These are phyloP conservation scores for Lepidurus arcticus DNA, from an alignment of 1,140 invertebrate genomes.

Conservation along the genomic window DNA sequence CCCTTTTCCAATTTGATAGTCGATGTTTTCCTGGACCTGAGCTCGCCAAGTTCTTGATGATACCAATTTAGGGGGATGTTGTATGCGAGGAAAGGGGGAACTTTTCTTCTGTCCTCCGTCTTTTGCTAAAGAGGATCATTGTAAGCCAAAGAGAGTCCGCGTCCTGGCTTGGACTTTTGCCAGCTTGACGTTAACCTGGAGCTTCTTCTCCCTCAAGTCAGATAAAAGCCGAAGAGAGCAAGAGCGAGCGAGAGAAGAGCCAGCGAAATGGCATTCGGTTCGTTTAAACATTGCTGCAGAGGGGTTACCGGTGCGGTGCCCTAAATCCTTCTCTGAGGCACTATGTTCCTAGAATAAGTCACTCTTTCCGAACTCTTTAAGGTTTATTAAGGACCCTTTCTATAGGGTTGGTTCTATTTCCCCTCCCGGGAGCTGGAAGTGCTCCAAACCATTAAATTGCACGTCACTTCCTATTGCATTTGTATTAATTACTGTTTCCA, in stretches of 20 bases:
- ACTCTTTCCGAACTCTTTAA: not conserved
- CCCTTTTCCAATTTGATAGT: conserved; percentile 10
- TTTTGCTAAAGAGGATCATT: not conserved
- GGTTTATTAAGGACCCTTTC: not conserved
- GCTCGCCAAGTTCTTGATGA: conserved; percentile 21
- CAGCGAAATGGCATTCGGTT: not conserved
- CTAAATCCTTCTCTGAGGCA: not conserved
- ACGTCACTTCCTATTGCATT: too few species aligned
- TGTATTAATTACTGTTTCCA: too few species aligned
- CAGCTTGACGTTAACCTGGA: conserved; percentile 1
- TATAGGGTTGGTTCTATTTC: not conserved
- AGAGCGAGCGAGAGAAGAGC: not conserved
- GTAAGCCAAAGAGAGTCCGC: not conserved
- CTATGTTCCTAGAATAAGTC: not conserved
- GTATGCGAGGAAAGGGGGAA: not conserved
- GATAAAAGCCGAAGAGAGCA: not conserved
- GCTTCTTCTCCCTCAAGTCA: not conserved
- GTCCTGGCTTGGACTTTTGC: not conserved
- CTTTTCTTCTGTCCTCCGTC: not conserved
- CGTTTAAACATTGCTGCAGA: not conserved
- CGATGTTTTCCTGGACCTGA: conserved; percentile 8
- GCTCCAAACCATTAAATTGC: not conserved
- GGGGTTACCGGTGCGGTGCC: not conserved
- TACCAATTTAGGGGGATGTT: conserved; percentile 14
- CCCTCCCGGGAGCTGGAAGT: not conserved